Evolutionary conservation across 2,113 vertebrate genomes (phyloP).

Genomic region (Archilochus colubris): DNA sequence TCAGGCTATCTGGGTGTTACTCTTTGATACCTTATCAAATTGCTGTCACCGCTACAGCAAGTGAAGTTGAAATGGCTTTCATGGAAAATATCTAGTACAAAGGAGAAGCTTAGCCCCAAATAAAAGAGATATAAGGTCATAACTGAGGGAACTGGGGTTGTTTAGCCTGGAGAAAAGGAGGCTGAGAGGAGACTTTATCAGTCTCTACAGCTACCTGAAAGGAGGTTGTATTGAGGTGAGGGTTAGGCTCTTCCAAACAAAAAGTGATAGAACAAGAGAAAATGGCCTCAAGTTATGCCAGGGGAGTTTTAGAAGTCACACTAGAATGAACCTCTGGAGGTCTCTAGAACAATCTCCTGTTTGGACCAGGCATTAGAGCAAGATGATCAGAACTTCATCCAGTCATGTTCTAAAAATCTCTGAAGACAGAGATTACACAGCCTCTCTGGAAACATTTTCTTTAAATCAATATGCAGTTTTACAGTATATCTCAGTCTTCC

Average conservation of each 20-base stretch:
- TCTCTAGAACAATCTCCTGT: neutral
- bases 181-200: no score
- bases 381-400: neutral
- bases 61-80: neutral
- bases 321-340: neutral
- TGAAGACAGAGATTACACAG: neutral
- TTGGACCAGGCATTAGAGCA: neutral
- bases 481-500: neutral
- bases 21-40: neutral
- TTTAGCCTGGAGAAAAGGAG: no score
- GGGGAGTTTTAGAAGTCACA: neutral
- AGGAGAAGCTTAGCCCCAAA: neutral
- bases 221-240: no score
- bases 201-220: no score
- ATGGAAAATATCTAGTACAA: neutral
- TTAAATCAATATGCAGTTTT: neutral
- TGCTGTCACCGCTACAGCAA: neutral
- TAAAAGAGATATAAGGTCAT: neutral
- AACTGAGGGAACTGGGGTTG: no score
- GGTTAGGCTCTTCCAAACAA: no score
- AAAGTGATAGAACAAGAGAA: no score
- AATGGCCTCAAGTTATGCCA: no score
- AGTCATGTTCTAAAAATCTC: neutral
- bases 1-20: neutral
- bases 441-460: neutral